Base-by-base conservation (phyloP, 2,888 invertebrate genomes). In the Clistopyga incitator region DNA sequence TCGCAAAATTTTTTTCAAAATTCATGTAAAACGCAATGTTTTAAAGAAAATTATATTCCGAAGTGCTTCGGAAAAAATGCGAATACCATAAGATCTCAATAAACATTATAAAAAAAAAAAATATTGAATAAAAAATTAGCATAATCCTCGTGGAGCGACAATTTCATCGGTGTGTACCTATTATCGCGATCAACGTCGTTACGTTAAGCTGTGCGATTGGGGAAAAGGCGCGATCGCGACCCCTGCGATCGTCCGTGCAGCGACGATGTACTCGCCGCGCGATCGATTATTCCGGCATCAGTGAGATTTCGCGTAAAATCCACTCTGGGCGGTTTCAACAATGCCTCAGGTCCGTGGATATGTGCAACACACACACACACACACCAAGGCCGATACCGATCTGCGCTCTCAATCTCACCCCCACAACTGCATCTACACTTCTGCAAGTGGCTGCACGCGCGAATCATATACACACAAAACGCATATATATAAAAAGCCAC, bases 401-500 rank as follows among this genome's bases (percentile, higher is more conserved):
- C 38, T 34, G 38, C 29, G 47, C 25, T 64, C 68, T 2, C 42
- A 56, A 78, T 70, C 61, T 29, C 78, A 70, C 78, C 61, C 78
- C 68, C 65, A 42, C 78, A 70, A 68, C 23, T 68, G 59, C 64
- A 56, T 70, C 68, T 25, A 23, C 65, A 47, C 52, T 72, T 20
- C 29, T 34, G 20, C 52, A 42, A 20, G 45, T 67, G 42, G 52
- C 45, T 67, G 67, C 20, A 18, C 59, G 42, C n/a, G 23, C 67
- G 18, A 23, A 20, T 50, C 29, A 70, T 25, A 45, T 29, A 29
- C 61, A 18, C 15, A 50, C 18, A 59, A 59, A 2, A 72, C 29
- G 61, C 20, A 56, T 34, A 70, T 61, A 15, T 11, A 65, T 4
- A 15, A 20, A 61, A 15, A 50, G 18, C 23, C n/a, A 72, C 13